phyloP scores from a whole-genome alignment of 2,113 vertebrate genomes.

The Platichthys flesus region DNA sequence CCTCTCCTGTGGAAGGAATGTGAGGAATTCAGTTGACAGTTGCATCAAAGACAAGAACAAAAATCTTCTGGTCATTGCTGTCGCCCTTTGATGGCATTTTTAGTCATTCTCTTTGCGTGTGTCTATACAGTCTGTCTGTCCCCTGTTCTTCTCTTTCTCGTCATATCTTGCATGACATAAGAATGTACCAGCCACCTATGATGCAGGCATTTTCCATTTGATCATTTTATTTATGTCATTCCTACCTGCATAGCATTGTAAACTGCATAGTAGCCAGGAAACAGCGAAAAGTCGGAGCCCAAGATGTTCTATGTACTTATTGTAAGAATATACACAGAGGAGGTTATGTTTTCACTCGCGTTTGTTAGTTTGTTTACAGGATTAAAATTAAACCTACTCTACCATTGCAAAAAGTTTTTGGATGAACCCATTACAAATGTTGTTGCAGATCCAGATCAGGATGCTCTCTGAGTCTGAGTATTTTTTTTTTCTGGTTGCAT shows the following conservation, averaged over 20 bases:
- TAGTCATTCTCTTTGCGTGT: background rate
- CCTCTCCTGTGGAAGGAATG: constrained; percentile 64
- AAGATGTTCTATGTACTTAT: background rate
- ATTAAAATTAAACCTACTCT: too few species aligned
- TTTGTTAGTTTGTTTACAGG: too few species aligned
- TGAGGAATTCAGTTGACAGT: constrained; percentile 23
- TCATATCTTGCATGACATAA: background rate
- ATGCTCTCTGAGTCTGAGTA: background rate
- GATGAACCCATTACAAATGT: too few species aligned
- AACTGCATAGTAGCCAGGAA: constrained; percentile 9
- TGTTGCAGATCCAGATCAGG: too few species aligned
- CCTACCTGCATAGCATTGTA: background rate
- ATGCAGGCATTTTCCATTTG: background rate
- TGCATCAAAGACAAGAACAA: constrained; percentile 13
- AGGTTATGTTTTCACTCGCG: background rate
- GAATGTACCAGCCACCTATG: background rate
- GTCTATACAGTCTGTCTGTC: background rate
- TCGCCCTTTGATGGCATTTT: constrained; percentile 11
- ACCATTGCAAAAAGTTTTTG: too few species aligned
- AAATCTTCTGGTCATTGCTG: background rate
- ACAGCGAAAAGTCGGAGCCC: background rate
- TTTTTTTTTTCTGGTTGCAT: too few species aligned
- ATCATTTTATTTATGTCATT: constrained; percentile 14
- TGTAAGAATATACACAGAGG: background rate
- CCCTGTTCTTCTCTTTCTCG: background rate